Percentiles rank a stretch among this genome's conserved stretches.
These are phyloP conservation scores for Drosophila acutilabella DNA, from an alignment of 2,888 invertebrate species.

Conservation along the genomic window DNA sequence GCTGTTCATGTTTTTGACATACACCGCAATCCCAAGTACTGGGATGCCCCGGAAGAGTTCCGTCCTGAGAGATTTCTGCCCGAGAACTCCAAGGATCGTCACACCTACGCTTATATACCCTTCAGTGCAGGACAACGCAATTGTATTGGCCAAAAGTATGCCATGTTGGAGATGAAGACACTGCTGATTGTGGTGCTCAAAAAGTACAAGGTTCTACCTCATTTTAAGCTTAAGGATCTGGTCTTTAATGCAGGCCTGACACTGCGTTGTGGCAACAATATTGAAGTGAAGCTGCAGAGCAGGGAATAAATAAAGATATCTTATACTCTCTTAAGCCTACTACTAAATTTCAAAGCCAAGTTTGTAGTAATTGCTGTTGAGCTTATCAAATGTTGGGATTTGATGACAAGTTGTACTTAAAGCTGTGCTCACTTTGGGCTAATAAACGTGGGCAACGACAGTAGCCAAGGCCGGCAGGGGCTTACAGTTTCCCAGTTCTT, in stretches of 20 bases:
- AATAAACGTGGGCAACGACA: conserved; percentile 44
- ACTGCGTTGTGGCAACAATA: conserved; percentile 45
- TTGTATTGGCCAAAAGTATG: conserved; percentile 83
- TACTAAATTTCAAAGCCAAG: neutral
- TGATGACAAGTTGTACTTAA: conserved; percentile 17
- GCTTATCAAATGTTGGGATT: conserved; percentile 31
- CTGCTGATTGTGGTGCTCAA: conserved; percentile 68
- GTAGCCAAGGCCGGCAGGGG: conserved; percentile 4
- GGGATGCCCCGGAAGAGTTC: conserved; percentile 73
- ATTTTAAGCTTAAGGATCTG: conserved; percentile 45
- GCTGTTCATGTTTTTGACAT: conserved; percentile 73
- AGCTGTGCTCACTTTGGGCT: conserved; percentile 32
- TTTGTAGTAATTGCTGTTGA: neutral
- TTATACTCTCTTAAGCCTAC: neutral
- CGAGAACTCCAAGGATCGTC: conserved; percentile 84
- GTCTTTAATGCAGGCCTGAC: conserved; percentile 48
- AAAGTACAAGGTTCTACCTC: conserved; percentile 59
- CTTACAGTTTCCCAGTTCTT: conserved; percentile 18
- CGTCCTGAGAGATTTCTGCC: conserved; percentile 83
- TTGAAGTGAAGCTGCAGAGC: conserved; percentile 55
- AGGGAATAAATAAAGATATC: conserved; percentile 36
- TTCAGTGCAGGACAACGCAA: conserved; percentile 84
- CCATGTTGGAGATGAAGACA: conserved; percentile 77
- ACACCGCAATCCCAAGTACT: conserved; percentile 76
- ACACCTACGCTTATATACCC: conserved; percentile 81